Conservation (phyloP, 2,113 vertebrate species). For the Myiozetetes cayanensis region DNA sequence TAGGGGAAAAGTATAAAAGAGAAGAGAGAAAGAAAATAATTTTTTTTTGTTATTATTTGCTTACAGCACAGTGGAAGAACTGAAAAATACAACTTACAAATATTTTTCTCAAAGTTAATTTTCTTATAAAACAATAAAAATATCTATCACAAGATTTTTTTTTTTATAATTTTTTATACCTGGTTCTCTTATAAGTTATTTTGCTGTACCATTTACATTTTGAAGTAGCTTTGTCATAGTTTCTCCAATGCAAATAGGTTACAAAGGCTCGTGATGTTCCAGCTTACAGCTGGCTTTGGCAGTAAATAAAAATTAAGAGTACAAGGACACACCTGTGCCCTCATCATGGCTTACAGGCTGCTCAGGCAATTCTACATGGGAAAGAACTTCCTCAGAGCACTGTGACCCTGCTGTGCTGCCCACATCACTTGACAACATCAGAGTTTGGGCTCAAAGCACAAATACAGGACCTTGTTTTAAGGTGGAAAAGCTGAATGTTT, state of each 20-base stretch:
- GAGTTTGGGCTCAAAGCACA: background rate
- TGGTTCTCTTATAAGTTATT: background rate
- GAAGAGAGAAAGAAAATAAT: background rate
- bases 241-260: background rate
- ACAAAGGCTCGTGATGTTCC: background rate
- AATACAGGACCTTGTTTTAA: background rate
- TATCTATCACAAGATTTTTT: background rate
- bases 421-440: background rate
- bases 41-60: background rate
- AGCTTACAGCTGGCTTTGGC: background rate
- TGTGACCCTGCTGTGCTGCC: background rate
- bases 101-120: background rate
- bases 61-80: background rate
- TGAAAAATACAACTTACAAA: background rate
- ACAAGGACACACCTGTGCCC: background rate
- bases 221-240: background rate
- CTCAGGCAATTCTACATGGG: background rate
- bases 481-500: background rate
- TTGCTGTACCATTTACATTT: background rate
- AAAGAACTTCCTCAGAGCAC: background rate
- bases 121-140: background rate
- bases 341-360: background rate
- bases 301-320: background rate
- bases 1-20: background rate
- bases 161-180: background rate